These are phyloP conservation scores for Lanius collurio DNA, from an alignment of 2,113 vertebrate genomes.

Conservation along the genomic window DNA sequence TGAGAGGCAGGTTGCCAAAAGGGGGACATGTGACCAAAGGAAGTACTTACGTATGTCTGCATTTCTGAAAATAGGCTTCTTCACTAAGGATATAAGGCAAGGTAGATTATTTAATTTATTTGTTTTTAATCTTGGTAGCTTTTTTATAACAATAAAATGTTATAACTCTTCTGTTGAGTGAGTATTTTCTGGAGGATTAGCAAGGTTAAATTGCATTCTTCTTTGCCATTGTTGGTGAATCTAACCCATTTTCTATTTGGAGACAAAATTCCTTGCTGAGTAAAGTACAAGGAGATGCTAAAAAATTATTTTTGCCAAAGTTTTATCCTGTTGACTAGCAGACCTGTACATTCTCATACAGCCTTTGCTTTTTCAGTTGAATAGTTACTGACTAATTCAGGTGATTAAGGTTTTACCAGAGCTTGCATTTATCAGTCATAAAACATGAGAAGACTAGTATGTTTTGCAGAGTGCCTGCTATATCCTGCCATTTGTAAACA, in stretches of 20 bases:
- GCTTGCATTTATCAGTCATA: not conserved
- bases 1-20: not conserved
- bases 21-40: not conserved
- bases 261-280: not conserved
- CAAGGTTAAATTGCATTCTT: not conserved
- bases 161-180: not conserved
- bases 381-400: not conserved
- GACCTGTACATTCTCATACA: not conserved
- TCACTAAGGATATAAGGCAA: not conserved
- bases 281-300: not conserved
- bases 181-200: not conserved
- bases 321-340: not conserved
- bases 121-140: not conserved
- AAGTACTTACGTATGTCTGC: not conserved
- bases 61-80: not conserved
- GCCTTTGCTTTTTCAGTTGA: not conserved
- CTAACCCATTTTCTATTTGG: not conserved
- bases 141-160: not conserved
- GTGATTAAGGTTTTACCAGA: not conserved
- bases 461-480: not conserved
- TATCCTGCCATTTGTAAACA: not conserved
- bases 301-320: not conserved
- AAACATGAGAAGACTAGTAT: not conserved
- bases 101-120: not conserved
- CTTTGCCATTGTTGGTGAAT: not conserved